Evolutionary conservation across 2,797 vertebrate genomes (phyloP), one percentile per base, ranked within the genome.

Genomic region (Rhinella marina): DNA sequence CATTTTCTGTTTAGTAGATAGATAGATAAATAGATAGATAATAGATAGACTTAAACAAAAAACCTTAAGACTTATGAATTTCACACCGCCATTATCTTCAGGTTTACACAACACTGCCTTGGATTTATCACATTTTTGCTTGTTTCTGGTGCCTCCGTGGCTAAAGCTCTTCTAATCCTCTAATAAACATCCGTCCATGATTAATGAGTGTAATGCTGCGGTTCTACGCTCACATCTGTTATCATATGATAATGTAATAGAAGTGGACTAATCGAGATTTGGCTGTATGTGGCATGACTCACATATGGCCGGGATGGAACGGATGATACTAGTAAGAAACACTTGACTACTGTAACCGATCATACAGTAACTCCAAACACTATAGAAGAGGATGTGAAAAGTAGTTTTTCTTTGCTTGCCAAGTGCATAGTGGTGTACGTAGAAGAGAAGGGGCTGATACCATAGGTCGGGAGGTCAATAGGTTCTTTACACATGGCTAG

Each of bases 191-290:
- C 52, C 13, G 50, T 78, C 48, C 6, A 17, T 19, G 75, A 78
- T 27, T 78, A 54, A 77, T 54, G 75, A 27, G 70, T 41, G 7
- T 21, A 23, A 41, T 48, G 19, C 75, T 17, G 50, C 17, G 50
- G 72, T 27, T 25, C 25, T 56, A 10, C 75, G 48, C 75, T 78
- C n/a, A 25, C 75, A 78, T 56, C 75, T 78, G 75, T 27, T 78
- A 78, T 78, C 52, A 27, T 78, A 56, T 27, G 50, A 78, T 78
- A 78, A 78, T 78, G 52, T 19, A 56, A 78, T 78, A 78, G n/a
- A 54, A 78, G 50, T 16, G 52, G 75, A 56, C n/a, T 16, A 56
- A 78, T 78, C n/a, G 14, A 56, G 75, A 56, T 27, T 56, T 78
- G 75, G 75, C 75, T 56, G 75, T 21, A 48, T 9, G 3, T 32